Evolutionary conservation across 2,888 invertebrate species (phyloP), one percentile per base, ranked within the genome.

Genomic region (Tetragnatha montana): DNA sequence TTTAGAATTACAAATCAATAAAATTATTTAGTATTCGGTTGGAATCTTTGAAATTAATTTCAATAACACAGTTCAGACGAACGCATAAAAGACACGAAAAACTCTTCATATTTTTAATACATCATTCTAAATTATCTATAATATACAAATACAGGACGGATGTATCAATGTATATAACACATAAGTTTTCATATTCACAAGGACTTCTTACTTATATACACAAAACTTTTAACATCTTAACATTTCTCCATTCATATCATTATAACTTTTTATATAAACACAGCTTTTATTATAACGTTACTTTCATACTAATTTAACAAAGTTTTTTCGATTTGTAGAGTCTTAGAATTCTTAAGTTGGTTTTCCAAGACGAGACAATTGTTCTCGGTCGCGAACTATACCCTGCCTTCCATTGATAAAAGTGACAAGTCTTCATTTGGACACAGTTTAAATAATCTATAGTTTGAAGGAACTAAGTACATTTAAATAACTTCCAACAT

Each of bases 81-180:
- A 35, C 35, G 1, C 35, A 35, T 35, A 1, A 35, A 35, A 35
- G 35, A 21, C 22, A 21, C 0, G 19, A 81, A 22, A 49, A 60
- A 75, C 75, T 14, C 17, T 73, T 79, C 71, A n/a, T 68, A 22
- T 88, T 88, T 83, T 88, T 88, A n/a, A 70, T 78, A 88, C 78
- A 78, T 75, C 83, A 49, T 79, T 74, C 60, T 60, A 60, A 8
- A 60, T 60, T 75, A n/a, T 79, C 79, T 83, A 80, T 80, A 74
- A 35, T 51, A 14, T 89, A 89, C 84, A 89, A 89, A 89, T 75
- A 85, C 22, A 89, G 88, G 89, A 89, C 89, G 89, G 89, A 89
- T 85, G 84, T 14, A 74, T 60, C 35, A 73, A 73, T 82, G 50
- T 74, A 76, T 84, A 47, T 35, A 21, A 84, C 51, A 76, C 22